A percentile compares a stretch with the other conserved stretches of the same genome.
Conservation (phyloP, 1,140 invertebrate genomes). For the Tetramorium simillimum region DNA sequence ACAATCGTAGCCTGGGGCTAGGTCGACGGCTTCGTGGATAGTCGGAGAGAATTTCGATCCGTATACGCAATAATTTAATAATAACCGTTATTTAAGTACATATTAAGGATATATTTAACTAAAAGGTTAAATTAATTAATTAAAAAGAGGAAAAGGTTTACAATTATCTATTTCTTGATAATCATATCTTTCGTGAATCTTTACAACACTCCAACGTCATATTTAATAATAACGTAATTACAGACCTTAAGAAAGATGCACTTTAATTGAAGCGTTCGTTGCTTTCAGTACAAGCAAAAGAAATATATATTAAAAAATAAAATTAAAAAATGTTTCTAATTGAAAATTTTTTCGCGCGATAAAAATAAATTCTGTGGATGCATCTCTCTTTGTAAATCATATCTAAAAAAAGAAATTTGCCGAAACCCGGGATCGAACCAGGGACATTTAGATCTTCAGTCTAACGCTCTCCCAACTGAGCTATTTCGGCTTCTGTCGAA, state of each 20-base stretch:
- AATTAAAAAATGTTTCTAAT: background rate
- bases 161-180: background rate
- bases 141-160: background rate
- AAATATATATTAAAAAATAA: background rate
- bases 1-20: slow-evolving; percentile 49
- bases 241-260: background rate
- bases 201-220: background rate
- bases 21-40: slow-evolving; percentile 32
- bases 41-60: slow-evolving; percentile 28
- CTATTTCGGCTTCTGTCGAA: slow-evolving; percentile 69
- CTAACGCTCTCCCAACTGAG: slow-evolving; percentile 79
- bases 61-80: slow-evolving; percentile 29
- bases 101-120: background rate
- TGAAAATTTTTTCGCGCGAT: background rate
- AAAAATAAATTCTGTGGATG: background rate
- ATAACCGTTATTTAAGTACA: slow-evolving; percentile 21
- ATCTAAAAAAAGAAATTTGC: slow-evolving; percentile 61
- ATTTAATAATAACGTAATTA: slow-evolving; percentile 9
- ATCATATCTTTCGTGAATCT: background rate
- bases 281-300: background rate
- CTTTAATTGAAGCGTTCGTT: background rate
- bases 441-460: slow-evolving; percentile 79
- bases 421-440: slow-evolving; percentile 79
- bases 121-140: slow-evolving; percentile 25
- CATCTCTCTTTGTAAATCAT: background rate